phyloP scores from a whole-genome alignment of 2,888 invertebrate genomes.

The Phyto melanocephala region DNA sequence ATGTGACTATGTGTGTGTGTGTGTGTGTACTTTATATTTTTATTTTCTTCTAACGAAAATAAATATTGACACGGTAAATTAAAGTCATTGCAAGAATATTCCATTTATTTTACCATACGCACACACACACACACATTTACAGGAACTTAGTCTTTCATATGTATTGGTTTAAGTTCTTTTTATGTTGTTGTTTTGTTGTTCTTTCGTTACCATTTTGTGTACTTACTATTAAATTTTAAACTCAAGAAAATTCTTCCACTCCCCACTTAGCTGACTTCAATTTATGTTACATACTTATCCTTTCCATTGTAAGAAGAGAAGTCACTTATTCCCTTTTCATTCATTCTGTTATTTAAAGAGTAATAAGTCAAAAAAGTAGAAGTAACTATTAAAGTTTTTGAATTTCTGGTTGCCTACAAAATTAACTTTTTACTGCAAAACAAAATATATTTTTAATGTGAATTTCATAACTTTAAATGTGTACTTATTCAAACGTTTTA shows the following conservation, averaged over 20 bases:
- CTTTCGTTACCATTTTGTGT: conserved; percentile 29
- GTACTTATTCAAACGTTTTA: too few species aligned
- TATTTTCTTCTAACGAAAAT: conserved; percentile 68
- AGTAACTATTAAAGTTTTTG: too few species aligned
- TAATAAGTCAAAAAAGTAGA: too few species aligned
- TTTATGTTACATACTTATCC: too few species aligned
- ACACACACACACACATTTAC: neutral
- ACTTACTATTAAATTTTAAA: conserved; percentile 35
- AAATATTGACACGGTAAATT: conserved; percentile 75
- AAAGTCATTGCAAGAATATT: conserved; percentile 70
- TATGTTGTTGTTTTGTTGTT: conserved; percentile 18
- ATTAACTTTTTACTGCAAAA: too few species aligned
- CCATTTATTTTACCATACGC: conserved; percentile 54
- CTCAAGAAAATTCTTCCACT: conserved; percentile 46
- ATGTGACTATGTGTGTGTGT: neutral
- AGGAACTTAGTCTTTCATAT: neutral
- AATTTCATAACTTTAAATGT: too few species aligned
- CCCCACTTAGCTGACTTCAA: neutral
- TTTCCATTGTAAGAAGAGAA: too few species aligned
- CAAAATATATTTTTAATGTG: too few species aligned
- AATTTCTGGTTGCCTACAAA: too few species aligned
- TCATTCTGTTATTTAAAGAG: too few species aligned
- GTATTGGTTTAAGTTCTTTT: conserved; percentile 61
- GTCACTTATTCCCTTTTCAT: too few species aligned
- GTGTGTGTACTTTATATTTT: conserved; percentile 12